These are phyloP conservation scores for Drosophila barbarae DNA, from an alignment of 2,888 invertebrate species.

Conservation along the genomic window DNA sequence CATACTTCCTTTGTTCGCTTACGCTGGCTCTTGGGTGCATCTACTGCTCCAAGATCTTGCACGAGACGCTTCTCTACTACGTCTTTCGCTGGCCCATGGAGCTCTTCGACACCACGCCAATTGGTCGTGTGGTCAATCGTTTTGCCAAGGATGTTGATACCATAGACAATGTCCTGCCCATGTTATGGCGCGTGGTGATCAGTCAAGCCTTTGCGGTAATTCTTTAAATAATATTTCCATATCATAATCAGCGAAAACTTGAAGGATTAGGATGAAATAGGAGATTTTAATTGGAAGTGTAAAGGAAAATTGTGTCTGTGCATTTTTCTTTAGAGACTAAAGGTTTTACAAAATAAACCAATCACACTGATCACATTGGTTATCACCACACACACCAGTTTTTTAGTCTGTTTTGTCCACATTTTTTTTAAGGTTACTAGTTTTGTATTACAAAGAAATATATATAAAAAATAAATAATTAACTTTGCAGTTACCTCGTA, in stretches of 20 bases:
- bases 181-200: constrained; percentile 77
- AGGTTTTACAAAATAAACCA: background rate
- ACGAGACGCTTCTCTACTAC: constrained; percentile 82
- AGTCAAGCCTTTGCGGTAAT: constrained; percentile 73
- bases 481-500: constrained; percentile 74
- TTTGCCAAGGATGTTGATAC: constrained; percentile 83
- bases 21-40: constrained; percentile 79
- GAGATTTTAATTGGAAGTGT: constrained; percentile 61
- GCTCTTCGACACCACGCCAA: constrained; percentile 89
- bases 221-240: constrained; percentile 78
- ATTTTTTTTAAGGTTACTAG: background rate
- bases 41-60: constrained; percentile 83
- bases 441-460: background rate
- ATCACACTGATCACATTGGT: background rate
- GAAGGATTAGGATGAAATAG: background rate
- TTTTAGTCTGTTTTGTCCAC: background rate
- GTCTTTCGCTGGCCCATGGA: constrained; percentile 85
- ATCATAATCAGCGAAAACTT: background rate
- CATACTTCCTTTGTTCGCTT: constrained; percentile 77
- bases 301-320: background rate
- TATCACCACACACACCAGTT: too few species aligned
- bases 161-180: constrained; percentile 82
- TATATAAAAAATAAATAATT: background rate
- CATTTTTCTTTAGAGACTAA: background rate
- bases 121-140: constrained; percentile 85